A percentile compares a stretch with the other conserved stretches of the same genome.
Evolutionary conservation across 2,888 invertebrate species (phyloP).

Genomic region (Chromoteleia sp.): DNA sequence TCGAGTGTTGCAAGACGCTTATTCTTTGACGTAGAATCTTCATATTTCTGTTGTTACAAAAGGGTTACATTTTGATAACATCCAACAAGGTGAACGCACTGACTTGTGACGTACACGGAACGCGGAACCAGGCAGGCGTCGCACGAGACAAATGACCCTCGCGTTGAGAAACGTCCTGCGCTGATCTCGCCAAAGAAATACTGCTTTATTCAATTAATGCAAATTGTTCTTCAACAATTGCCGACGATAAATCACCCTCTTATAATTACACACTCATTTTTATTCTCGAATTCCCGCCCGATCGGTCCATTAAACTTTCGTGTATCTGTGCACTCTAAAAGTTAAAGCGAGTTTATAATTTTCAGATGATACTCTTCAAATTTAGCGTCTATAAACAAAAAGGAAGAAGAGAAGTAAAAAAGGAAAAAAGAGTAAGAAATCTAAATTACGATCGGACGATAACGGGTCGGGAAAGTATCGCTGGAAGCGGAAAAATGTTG

Average conservation of each 20-base stretch:
- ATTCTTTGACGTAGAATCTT: conserved; percentile 13
- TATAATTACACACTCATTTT: conserved; percentile 37
- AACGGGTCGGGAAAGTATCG: conserved; percentile 32
- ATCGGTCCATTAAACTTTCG: conserved; percentile 29
- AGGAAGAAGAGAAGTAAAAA: no score
- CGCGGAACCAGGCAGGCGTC: conserved; percentile 81
- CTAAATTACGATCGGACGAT: conserved; percentile 10
- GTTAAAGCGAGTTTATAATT: no score
- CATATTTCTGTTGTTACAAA: conserved; percentile 46
- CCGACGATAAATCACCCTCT: conserved; percentile 42
- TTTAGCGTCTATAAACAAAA: no score
- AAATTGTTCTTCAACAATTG: conserved; percentile 54
- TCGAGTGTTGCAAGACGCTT: conserved; percentile 8
- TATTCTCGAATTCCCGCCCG: neutral
- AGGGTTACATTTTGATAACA: conserved; percentile 76
- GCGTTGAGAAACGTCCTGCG: conserved; percentile 60
- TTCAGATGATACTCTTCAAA: no score
- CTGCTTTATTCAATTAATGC: conserved; percentile 64
- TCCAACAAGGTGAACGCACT: conserved; percentile 82
- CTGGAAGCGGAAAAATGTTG: conserved; percentile 39
- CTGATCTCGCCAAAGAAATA: conserved; percentile 56
- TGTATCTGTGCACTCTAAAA: no score
- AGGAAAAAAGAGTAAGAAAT: conserved; percentile 6
- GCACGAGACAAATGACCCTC: conserved; percentile 82
- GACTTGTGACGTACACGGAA: conserved; percentile 82